Conservation (phyloP, 2,888 invertebrate species). For the Stomorhina lunata region DNA sequence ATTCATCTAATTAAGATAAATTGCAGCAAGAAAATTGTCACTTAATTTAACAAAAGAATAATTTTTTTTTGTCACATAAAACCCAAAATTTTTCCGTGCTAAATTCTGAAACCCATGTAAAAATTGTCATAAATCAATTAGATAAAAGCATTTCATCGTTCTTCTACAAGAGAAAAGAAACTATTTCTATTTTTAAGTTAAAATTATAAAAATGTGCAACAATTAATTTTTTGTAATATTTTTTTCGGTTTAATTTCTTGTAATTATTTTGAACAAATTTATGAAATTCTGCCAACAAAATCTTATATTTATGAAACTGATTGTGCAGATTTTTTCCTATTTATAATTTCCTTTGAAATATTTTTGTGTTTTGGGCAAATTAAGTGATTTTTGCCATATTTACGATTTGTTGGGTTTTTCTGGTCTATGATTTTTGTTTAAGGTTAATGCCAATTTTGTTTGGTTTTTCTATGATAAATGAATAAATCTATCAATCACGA, state of each 20-base stretch:
- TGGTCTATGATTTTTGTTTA: not conserved
- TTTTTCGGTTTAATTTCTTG: not conserved
- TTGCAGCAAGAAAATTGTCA: not conserved
- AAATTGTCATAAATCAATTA: constrained; percentile 50
- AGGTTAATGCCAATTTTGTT: constrained; percentile 37
- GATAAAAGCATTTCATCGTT: not conserved
- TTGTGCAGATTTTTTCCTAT: constrained; percentile 1
- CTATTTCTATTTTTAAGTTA: constrained; percentile 12
- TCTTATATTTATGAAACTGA: constrained; percentile 23
- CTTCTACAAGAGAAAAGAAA: not conserved
- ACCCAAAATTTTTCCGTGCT: not conserved
- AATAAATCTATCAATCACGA: constrained; percentile 35
- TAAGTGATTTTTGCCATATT: not conserved
- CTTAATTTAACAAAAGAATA: constrained; percentile 26
- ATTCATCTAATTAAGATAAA: constrained; percentile 52
- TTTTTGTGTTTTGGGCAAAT: not conserved
- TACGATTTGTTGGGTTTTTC: not conserved
- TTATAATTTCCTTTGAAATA: not conserved
- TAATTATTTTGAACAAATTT: constrained; percentile 59
- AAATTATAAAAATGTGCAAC: constrained; percentile 54
- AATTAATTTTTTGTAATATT: constrained; percentile 41
- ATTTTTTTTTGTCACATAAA: not conserved
- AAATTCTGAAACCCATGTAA: constrained; percentile 7
- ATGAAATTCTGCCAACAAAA: constrained; percentile 59
- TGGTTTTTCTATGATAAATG: not conserved